phyloP scores from a whole-genome alignment of 2,797 vertebrate genomes.

The Dallia pectoralis region DNA sequence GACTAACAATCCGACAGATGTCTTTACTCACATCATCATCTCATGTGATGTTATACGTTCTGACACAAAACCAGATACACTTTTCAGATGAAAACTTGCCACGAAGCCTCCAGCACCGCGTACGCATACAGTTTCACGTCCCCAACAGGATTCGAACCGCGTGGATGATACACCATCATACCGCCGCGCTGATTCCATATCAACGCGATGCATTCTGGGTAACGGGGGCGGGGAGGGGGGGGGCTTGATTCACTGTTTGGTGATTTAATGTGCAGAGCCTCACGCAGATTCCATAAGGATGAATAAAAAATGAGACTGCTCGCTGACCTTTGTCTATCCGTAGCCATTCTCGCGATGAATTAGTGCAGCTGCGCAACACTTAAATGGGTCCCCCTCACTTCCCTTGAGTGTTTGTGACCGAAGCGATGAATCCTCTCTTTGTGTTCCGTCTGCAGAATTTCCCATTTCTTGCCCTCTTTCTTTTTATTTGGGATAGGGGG shows the following conservation, averaged over 20 bases:
- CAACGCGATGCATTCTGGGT: background rate
- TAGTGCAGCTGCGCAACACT: conserved; percentile 81
- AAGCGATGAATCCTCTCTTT: conserved; percentile 81
- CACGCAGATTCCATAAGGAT: conserved; percentile 55
- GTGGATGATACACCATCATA: background rate
- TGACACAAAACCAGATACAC: background rate
- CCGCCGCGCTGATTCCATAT: background rate
- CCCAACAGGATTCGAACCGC: background rate
- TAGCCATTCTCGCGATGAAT: conserved; percentile 79
- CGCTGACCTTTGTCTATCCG: conserved; percentile 72
- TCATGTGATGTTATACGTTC: too few relatives aligned
- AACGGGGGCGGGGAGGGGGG: too few relatives aligned
- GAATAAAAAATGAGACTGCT: conserved; percentile 75
- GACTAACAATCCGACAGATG: background rate
- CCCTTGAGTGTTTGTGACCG: conserved; percentile 62
- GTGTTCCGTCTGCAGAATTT: conserved; percentile 68
- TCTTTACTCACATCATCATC: too few relatives aligned
- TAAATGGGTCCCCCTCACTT: conserved; percentile 75
- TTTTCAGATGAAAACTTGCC: background rate
- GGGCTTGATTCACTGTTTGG: conserved; percentile 7
- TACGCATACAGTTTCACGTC: background rate
- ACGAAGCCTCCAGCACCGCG: background rate
- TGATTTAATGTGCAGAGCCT: conserved; percentile 51
- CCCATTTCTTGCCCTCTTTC: conserved; percentile 66
- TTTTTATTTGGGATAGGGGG: conserved; percentile 46